Conservation (phyloP, 2,113 vertebrate species). For the Myotis davidii region DNA sequence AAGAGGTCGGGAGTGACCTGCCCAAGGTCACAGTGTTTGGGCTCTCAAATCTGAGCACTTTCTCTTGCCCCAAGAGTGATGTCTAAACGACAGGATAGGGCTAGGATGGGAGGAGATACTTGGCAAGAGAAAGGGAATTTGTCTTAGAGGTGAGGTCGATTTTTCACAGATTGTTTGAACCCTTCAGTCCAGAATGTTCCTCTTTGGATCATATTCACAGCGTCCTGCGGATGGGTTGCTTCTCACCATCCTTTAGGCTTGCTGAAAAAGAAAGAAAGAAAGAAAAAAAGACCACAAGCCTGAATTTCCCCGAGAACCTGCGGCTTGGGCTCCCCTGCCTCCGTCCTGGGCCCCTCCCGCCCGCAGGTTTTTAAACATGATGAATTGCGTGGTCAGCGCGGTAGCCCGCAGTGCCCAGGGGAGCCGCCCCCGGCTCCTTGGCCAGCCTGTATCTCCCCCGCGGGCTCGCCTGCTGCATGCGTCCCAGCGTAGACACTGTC, state of each 20-base stretch:
- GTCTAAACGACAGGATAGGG: neutral
- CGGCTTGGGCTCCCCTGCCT: neutral
- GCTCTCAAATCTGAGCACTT: neutral
- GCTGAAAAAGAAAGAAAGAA: neutral
- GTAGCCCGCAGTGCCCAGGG: neutral
- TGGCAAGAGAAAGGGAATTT: neutral
- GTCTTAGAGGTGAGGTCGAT: neutral
- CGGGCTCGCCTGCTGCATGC: conserved; percentile 18
- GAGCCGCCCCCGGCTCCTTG: conserved; percentile 1
- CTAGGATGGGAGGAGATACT: neutral
- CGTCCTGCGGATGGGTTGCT: neutral
- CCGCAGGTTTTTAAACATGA: conserved; percentile 64
- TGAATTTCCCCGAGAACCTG: conserved; percentile 43
- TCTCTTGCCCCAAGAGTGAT: neutral
- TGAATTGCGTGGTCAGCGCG: conserved; percentile 60
- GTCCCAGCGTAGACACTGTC: neutral
- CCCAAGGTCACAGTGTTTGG: neutral
- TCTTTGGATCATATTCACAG: neutral
- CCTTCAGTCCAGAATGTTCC: neutral
- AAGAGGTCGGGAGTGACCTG: neutral
- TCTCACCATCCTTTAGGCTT: conserved; percentile 2
- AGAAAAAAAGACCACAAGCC: neutral
- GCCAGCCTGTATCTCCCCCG: neutral
- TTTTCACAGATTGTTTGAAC: conserved; percentile 26
- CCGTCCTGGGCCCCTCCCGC: neutral